These are phyloP conservation scores for Lepisosteus osseus DNA, from an alignment of 2,113 vertebrate species.

Conservation along the genomic window DNA sequence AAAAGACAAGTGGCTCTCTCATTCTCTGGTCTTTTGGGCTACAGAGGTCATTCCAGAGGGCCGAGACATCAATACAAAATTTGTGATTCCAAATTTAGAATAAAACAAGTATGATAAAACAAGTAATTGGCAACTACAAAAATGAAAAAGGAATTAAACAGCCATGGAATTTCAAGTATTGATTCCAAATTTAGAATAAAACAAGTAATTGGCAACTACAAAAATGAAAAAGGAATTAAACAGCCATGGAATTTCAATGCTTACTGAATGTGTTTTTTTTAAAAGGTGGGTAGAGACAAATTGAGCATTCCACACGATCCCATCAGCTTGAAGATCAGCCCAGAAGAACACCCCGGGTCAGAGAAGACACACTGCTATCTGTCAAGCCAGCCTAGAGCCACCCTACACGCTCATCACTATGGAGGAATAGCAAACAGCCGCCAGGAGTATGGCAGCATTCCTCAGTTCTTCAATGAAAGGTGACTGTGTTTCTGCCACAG, in stretches of 20 bases:
- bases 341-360: conserved; percentile 43
- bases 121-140: too few relatives aligned
- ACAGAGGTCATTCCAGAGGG: too few relatives aligned
- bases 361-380: conserved; percentile 67
- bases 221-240: too few relatives aligned
- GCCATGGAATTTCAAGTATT: not conserved
- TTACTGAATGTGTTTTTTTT: conserved; percentile 4
- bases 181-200: too few relatives aligned
- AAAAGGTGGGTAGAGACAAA: conserved; percentile 73
- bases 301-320: conserved; percentile 57
- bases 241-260: not conserved
- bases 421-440: conserved; percentile 83
- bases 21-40: too few relatives aligned
- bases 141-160: too few relatives aligned
- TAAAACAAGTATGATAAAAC: too few relatives aligned
- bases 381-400: conserved; percentile 67
- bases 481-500: conserved; percentile 31
- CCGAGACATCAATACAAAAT: too few relatives aligned
- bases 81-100: too few relatives aligned
- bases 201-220: too few relatives aligned
- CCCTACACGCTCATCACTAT: conserved; percentile 69
- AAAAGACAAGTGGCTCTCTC: too few relatives aligned
- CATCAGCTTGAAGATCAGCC: conserved; percentile 55
- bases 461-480: conserved; percentile 76
- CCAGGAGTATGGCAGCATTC: conserved; percentile 77